Evolutionary conservation across 2,888 invertebrate genomes (phyloP).

Genomic region (Stenodera caucasica): DNA sequence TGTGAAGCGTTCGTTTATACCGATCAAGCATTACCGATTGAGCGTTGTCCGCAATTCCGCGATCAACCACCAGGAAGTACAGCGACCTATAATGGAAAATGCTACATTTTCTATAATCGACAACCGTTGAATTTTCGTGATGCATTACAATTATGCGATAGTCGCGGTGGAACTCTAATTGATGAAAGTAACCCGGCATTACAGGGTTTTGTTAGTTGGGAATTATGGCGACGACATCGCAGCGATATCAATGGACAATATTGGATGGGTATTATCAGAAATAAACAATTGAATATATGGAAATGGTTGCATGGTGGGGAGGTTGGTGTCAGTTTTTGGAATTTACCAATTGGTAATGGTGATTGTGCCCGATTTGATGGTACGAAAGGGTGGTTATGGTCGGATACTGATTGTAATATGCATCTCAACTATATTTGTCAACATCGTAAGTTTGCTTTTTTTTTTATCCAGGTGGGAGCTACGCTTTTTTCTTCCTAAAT

Average conservation of each 20-base stretch:
- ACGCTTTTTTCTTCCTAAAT: no score
- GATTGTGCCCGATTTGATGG: constrained; percentile 90
- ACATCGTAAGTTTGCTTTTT: constrained; percentile 71
- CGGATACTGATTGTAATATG: constrained; percentile 84
- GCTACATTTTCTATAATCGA: constrained; percentile 90
- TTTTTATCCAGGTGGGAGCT: no score
- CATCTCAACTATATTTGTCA: constrained; percentile 90
- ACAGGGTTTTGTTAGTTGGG: constrained; percentile 95
- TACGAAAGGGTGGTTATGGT: constrained; percentile 93
- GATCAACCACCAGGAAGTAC: constrained; percentile 92
- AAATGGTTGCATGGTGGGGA: constrained; percentile 89
- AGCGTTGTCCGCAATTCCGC: constrained; percentile 88
- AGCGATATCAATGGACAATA: constrained; percentile 91
- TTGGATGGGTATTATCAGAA: constrained; percentile 93
- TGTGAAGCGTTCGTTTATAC: constrained; percentile 95
- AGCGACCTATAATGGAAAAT: constrained; percentile 93
- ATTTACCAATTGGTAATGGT: constrained; percentile 78
- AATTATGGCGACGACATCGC: constrained; percentile 86
- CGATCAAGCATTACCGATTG: constrained; percentile 87
- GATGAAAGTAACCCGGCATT: constrained; percentile 92
- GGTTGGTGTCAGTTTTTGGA: constrained; percentile 91
- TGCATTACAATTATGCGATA: constrained; percentile 76
- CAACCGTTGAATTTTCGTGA: constrained; percentile 81
- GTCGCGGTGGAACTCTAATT: constrained; percentile 78
- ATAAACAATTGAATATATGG: constrained; percentile 80